A percentile compares a stretch with the other conserved stretches of the same genome.
Conservation (phyloP, 2,113 vertebrate genomes). For the Hemiscyllium ocellatum region DNA sequence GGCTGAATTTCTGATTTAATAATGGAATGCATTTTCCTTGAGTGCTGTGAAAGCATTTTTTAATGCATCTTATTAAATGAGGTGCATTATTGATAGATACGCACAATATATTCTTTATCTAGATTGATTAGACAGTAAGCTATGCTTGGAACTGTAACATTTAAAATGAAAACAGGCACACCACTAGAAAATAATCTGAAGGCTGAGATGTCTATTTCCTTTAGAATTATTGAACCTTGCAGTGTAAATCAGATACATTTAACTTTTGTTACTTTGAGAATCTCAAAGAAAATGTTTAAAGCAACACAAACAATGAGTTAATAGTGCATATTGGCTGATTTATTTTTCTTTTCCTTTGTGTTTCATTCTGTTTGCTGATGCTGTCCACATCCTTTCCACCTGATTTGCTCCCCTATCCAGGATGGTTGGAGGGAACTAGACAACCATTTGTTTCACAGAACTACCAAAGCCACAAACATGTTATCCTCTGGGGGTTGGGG, state of each 20-base stretch:
- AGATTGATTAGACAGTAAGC: background rate
- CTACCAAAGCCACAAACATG: background rate
- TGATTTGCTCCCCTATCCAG: background rate
- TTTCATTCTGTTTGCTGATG: background rate
- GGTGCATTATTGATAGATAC: background rate
- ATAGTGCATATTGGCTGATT: background rate
- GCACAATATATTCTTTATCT: background rate
- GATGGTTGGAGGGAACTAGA: background rate
- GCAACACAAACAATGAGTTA: background rate
- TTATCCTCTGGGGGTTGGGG: background rate
- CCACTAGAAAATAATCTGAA: background rate
- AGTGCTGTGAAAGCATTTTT: constrained; percentile 11
- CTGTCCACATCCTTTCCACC: background rate
- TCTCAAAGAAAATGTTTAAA: background rate
- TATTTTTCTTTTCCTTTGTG: background rate
- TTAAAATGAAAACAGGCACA: background rate
- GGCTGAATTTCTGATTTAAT: constrained; percentile 28
- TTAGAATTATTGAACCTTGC: background rate
- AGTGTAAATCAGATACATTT: background rate
- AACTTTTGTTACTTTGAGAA: background rate
- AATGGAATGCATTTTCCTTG: constrained; percentile 6
- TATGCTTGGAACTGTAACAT: background rate
- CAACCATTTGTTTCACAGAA: background rate
- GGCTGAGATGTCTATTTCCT: background rate
- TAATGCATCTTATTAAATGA: background rate